Percentiles rank a stretch among this genome's conserved stretches.
These are phyloP conservation scores for Saxicola maurus DNA, from an alignment of 2,797 vertebrate genomes.

Conservation along the genomic window DNA sequence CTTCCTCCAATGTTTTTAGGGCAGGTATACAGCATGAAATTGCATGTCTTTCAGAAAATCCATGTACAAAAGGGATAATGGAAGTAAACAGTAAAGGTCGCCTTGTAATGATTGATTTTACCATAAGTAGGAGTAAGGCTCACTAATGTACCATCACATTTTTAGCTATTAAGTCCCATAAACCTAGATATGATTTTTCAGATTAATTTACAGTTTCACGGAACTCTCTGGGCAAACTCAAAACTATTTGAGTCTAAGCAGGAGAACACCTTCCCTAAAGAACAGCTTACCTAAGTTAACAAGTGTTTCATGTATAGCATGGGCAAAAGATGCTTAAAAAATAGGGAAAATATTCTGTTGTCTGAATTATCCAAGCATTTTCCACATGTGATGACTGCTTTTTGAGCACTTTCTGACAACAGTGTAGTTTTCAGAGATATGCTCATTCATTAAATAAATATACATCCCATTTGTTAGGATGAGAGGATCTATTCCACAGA, in stretches of 20 bases:
- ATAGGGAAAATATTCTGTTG: neutral
- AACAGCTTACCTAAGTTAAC: neutral
- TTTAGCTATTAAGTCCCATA: neutral
- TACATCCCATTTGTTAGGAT: neutral
- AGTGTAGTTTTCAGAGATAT: neutral
- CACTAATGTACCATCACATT: neutral
- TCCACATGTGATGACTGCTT: neutral
- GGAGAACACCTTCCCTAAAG: neutral
- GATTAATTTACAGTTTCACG: neutral
- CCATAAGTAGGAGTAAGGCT: neutral
- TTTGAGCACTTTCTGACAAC: neutral
- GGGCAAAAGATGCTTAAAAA: neutral
- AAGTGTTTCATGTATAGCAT: neutral
- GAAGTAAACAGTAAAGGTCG: neutral
- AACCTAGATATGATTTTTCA: neutral
- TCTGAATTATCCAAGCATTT: neutral
- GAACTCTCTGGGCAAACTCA: neutral
- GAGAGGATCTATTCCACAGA: neutral
- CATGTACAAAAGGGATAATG: neutral
- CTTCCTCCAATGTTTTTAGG: conserved; percentile 24
- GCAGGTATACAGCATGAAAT: conserved; percentile 33
- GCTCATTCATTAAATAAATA: neutral
- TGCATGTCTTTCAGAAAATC: neutral
- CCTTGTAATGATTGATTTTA: neutral
- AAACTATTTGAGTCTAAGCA: neutral